Conservation (phyloP, 2,113 vertebrate species). For the Paralichthys olivaceus region DNA sequence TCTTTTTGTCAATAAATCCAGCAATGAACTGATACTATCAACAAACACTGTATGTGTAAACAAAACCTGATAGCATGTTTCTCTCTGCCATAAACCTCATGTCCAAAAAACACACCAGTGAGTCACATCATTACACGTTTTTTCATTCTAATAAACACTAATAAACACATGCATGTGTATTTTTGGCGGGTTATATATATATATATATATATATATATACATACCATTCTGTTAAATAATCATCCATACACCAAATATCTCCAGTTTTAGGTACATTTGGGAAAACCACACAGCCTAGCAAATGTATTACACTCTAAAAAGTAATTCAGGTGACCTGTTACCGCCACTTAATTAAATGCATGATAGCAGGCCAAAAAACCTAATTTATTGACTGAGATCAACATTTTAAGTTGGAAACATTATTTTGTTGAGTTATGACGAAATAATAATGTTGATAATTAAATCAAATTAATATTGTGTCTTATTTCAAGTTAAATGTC, state of each 20-base stretch:
- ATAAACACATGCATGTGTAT: constrained; percentile 1
- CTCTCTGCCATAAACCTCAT: neutral
- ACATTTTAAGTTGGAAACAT: no score
- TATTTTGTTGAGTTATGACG: no score
- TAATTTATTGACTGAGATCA: no score
- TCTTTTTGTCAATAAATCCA: neutral
- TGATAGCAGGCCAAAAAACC: no score
- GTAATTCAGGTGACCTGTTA: no score
- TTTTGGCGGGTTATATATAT: no score
- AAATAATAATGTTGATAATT: no score
- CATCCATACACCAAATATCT: neutral
- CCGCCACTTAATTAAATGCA: no score
- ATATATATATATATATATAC: no score
- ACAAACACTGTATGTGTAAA: neutral
- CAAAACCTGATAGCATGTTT: neutral
- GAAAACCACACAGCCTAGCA: constrained; percentile 2
- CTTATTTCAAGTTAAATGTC: no score
- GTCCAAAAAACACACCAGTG: neutral
- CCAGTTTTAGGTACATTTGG: constrained; percentile 4
- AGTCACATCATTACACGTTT: neutral
- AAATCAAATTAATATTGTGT: no score
- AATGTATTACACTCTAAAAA: no score
- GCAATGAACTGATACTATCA: neutral
- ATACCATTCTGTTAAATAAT: constrained; percentile 28
- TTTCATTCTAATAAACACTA: constrained; percentile 14